Evolutionary conservation across 2,888 invertebrate genomes (phyloP).

Genomic region (Chironomus riparius): DNA sequence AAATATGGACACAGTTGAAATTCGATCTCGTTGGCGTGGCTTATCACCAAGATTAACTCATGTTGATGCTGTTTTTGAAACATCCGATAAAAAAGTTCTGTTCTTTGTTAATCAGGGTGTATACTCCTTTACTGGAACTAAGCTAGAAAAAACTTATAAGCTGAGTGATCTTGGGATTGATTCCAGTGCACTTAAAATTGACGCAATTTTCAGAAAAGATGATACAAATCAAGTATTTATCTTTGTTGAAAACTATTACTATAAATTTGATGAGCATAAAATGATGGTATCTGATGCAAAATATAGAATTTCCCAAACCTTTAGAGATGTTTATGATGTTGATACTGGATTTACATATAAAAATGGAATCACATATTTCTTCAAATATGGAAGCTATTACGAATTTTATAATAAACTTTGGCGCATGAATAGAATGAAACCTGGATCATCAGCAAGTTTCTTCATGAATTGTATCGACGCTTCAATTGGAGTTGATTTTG

Average conservation of each 20-base stretch:
- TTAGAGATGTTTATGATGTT: slow-evolving; percentile 10
- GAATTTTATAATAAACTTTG: neutral
- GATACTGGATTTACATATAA: neutral
- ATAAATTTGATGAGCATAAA: neutral
- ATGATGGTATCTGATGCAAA: neutral
- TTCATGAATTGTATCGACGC: neutral
- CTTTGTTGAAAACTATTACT: slow-evolving; percentile 6
- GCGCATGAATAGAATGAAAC: neutral
- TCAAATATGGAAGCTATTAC: neutral
- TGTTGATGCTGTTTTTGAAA: slow-evolving; percentile 90
- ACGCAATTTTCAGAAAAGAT: slow-evolving; percentile 9
- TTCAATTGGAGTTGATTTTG: too few relatives aligned
- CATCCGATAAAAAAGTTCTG: slow-evolving; percentile 77
- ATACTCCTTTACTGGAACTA: neutral
- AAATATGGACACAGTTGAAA: slow-evolving; percentile 63
- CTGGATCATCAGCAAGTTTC: neutral
- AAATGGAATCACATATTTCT: neutral
- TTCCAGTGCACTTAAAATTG: slow-evolving; percentile 1
- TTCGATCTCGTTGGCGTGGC: slow-evolving; percentile 70
- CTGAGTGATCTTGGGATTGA: neutral
- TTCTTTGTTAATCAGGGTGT: slow-evolving; percentile 61
- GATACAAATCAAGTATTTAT: neutral
- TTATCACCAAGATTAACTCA: slow-evolving; percentile 70
- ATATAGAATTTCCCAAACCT: neutral
- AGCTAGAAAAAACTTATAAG: neutral